phyloP scores from a whole-genome alignment of 1,140 invertebrate species.

The Camponotus pennsylvanicus region DNA sequence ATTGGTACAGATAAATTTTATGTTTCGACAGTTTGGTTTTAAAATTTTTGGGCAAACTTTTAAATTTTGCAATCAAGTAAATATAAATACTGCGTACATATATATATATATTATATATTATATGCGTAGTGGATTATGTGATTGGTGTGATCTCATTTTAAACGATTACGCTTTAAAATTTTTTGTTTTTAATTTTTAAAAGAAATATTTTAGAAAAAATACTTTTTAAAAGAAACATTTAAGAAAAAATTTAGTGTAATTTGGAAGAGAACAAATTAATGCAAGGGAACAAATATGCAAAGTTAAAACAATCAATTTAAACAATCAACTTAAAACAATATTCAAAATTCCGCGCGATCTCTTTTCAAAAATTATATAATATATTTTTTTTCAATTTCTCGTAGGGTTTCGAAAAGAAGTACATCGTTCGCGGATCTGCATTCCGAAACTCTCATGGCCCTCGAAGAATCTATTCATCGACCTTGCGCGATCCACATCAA shows the following conservation, averaged over 20 bases:
- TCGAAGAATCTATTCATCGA: conserved; percentile 57
- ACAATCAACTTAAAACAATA: neutral
- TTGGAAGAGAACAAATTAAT: too few relatives aligned
- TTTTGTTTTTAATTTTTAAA: too few relatives aligned
- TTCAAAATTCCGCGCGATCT: neutral
- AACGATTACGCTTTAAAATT: too few relatives aligned
- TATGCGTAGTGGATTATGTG: too few relatives aligned
- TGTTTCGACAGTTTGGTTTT: neutral
- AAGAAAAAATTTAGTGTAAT: too few relatives aligned
- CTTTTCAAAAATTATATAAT: conserved; percentile 13
- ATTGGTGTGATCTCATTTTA: too few relatives aligned
- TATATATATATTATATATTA: neutral
- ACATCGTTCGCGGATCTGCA: conserved; percentile 29
- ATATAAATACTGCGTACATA: neutral
- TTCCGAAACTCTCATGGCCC: conserved; percentile 2
- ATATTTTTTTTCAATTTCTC: conserved; percentile 17
- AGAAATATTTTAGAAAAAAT: too few relatives aligned
- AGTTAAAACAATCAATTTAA: too few relatives aligned
- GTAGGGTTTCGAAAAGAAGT: conserved; percentile 43
- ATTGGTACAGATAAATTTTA: neutral
- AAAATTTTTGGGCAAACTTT: neutral
- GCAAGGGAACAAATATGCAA: too few relatives aligned
- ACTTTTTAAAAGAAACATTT: too few relatives aligned
- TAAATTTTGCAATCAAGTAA: neutral
- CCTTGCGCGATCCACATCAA: conserved; percentile 58